Evolutionary conservation across 2,888 invertebrate species (phyloP), one percentile per base, ranked within the genome.

Genomic region (Caenorhabditis panamensis): DNA sequence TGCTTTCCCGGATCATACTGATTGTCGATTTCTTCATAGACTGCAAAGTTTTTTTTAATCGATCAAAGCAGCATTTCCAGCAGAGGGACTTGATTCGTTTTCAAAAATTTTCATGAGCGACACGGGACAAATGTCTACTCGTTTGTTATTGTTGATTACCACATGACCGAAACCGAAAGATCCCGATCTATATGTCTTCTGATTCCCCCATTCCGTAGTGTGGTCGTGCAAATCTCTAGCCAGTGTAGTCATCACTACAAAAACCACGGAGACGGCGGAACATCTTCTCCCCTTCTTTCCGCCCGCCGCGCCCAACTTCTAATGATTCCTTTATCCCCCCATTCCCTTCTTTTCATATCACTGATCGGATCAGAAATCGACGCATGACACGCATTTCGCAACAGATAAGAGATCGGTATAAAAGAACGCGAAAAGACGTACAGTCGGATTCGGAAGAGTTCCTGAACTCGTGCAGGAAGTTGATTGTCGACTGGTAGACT

Each of bases 401-500:
- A 68, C 54, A 53, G 71, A 62, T 44, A 62, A 53, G 62, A 53
- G 20, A 62, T 41, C 22, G 41, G 44, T 41, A 66, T 44, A 66
- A 66, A 24, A 44, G 61, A 54, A 18, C 47, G 47, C 11, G 41
- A 13, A 47, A 18, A 9, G 47, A 47, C 47, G 20, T 47, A 86
- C 86, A 84, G 62, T 86, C 86, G 13, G 73, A 71, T 47, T 61
- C 79, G 1, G 86, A 86, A 37, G 75, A 79, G 58, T 86, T 86
- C 31, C 83, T 77, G 41, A 82, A 86, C 9, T 84, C 80, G 68
- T 86, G 85, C 51, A 86, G 77, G 53, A 81, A 84, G 18, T 82
- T 86, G 64, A 85, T 81, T 0, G 86, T 85, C 28, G 85, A 82
- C 44, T 85, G 83, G 58, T 81, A 85, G 58, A 83, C 76, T 24